Evolutionary conservation across 37 sponge, comb jelly and placozoan genomes (phyloP).

Genomic region (Bolinopsis microptera): DNA sequence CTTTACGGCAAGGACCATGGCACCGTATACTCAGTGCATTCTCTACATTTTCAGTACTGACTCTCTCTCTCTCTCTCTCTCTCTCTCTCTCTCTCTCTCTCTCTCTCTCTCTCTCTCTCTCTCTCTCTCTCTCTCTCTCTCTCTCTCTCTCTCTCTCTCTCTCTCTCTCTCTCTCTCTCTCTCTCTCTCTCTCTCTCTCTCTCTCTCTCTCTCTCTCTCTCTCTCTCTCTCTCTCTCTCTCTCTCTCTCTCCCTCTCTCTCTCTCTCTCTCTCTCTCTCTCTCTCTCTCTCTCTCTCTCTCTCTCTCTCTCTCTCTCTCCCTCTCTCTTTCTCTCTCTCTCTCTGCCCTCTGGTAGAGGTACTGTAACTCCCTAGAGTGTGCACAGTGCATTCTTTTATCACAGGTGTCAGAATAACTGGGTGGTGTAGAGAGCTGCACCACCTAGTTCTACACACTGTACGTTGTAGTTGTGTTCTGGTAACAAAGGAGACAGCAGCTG

Average conservation of each 20-base stretch:
- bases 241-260: neutral
- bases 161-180: neutral
- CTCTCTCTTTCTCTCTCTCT: neutral
- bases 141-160: neutral
- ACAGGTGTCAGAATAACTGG: too few species aligned
- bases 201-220: slow-evolving; percentile 7
- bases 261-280: slow-evolving; percentile 7
- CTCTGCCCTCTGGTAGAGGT: neutral
- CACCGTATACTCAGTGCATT: neutral
- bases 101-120: slow-evolving; percentile 7
- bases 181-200: neutral
- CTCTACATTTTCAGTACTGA: neutral
- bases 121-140: neutral
- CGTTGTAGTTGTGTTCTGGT: too few species aligned
- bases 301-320: neutral
- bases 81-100: neutral
- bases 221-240: slow-evolving; percentile 7
- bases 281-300: slow-evolving; percentile 7
- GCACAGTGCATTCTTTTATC: too few species aligned
- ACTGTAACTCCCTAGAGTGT: too few species aligned
- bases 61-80: neutral
- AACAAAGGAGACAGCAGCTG: too few species aligned
- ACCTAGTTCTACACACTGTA: too few species aligned
- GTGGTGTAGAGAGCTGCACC: too few species aligned
- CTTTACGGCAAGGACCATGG: neutral